Evolutionary conservation across 2,888 invertebrate genomes (phyloP), one percentile per base, ranked within the genome.

Genomic region (Scaptomyza reducta): DNA sequence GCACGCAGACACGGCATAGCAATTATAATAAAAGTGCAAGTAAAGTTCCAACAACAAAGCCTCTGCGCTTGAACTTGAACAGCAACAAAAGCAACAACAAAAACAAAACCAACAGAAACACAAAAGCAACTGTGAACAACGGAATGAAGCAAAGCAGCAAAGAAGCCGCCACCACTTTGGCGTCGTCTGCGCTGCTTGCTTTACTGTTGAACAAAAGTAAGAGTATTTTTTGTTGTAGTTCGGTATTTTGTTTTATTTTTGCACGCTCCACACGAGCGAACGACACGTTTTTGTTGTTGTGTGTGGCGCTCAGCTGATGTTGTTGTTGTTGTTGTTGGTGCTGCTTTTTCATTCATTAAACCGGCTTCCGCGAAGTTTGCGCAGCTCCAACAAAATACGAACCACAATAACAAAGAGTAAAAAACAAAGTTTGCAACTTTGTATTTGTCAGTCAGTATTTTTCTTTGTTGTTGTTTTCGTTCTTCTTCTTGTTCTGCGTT

Each of bases 321-420:
- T 75, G 54, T 47, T 84, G 77, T 75, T 82, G 85, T 80, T 87
- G 79, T 79, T 75, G 54, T 47, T 84, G 77, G 73, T 82, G 77
- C 69, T 75, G 66, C 53, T 47, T 77, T 87, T 84, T 88, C 84
- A 84, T 84, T 88, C 84, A 84, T 88, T 86, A 84, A 84, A 84
- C 84, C 84, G 84, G 84, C 84, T 88, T 86, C 87, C 77, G 78
- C 78, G 75, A 84, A 80, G 70, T 40, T 62, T 45, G 75, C 60
- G 18, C 60, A 64, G 79, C 71, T 49, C 73, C 67, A 70, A 62
- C 45, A 40, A 44, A 69, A 50, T 29, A 40, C 40, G 40, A 40
- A 40, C 10, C 40, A 45, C 14, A 47, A 47, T n/a, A 47, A 47
- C 31, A 47, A 49, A 18, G 10, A 33, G 6, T 55, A 61, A 13